Base-by-base conservation (phyloP, 37 sponge, comb jelly and placozoan genomes). In the Spongilla lacustris region DNA sequence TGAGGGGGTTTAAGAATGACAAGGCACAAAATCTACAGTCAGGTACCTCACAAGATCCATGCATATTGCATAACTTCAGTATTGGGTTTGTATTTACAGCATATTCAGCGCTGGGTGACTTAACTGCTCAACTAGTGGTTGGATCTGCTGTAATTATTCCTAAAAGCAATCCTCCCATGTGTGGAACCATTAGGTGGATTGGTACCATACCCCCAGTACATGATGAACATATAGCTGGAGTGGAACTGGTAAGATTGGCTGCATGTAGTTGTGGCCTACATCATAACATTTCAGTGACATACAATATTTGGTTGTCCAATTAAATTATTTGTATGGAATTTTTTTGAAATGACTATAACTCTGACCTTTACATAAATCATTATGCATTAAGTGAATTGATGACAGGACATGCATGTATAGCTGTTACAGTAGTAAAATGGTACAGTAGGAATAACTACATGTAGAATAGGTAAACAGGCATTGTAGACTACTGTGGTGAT, bases 181-280 rank as follows among this genome's bases (percentile, higher is more conserved):
- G 21, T 71, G 81, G 91, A 14, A 68, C 30, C 22, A 82, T 91
- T 28, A 70, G 72, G 4, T 91, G 86, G 91, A 82, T 86, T 36
- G 91, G 91, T 17, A 49, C 3, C 0, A 19, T 91, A 23, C 86
- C 91, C 34, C 74, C 35, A 30, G 66, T 58, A 21, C n/a, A n/a
- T n/a, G 24, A 50, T 8, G 67, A 36, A 34, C 21, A 19, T 5
- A 68, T 90, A 34, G 86, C 91, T 76, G 91, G 91, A 81, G 68
- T 90, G 4, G 91, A 87, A 83, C 48, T 86, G 78, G 92, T 91
- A 71, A 79, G 84, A 71, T 22, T 34, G 17, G 9, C 24, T 68
- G 11, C 23, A 17, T 38, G 48, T 26, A 17, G 24, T 12, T 25
- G 5, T 29, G 8, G 31, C 36, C n/a, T n/a, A n/a, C n/a, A n/a